Percentiles rank a stretch among this genome's conserved stretches.
These are phyloP conservation scores for Nephrotoma appendiculata DNA, from an alignment of 2,888 invertebrate genomes.

Conservation along the genomic window DNA sequence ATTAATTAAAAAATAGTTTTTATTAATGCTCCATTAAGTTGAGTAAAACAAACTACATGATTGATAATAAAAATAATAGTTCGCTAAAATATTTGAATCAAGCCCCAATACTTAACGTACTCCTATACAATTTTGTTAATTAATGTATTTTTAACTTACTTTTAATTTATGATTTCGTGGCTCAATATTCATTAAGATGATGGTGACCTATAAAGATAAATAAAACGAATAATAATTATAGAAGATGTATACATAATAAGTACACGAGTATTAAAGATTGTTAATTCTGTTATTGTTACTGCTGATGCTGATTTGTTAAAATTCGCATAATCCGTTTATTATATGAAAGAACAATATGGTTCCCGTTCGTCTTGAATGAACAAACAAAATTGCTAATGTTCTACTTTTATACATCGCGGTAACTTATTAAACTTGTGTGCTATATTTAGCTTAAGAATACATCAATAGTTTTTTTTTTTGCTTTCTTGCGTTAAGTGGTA, in stretches of 20 bases:
- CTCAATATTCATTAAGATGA: neutral
- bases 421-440: neutral
- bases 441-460: neutral
- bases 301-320: neutral
- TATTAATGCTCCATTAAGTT: no score
- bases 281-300: neutral
- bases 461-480: neutral
- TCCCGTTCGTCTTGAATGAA: neutral
- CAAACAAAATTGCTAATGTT: neutral
- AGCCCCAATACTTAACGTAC: no score
- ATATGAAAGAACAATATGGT: neutral
- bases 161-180: neutral
- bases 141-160: neutral
- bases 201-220: neutral
- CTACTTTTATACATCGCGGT: neutral
- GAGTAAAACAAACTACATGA: no score
- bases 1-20: no score
- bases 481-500: neutral
- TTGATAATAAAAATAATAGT: no score
- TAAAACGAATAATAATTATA: neutral
- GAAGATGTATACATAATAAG: neutral
- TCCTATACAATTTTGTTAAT: neutral
- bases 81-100: no score
- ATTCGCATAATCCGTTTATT: neutral
- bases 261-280: neutral